phyloP scores from a whole-genome alignment of 2,113 vertebrate species.

The Amblyopsis rosae region DNA sequence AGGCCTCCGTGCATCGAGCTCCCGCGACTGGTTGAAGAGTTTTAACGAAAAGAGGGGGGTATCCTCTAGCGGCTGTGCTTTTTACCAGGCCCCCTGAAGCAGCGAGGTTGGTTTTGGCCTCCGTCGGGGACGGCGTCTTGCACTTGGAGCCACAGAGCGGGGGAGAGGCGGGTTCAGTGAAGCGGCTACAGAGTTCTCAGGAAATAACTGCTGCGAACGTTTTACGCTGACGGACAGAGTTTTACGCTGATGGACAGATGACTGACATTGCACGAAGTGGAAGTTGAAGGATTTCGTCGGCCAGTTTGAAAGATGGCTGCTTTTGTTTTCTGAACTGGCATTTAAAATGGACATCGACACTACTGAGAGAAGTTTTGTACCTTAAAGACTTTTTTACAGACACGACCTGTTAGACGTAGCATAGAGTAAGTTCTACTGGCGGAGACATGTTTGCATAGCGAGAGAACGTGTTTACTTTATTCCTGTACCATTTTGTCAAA shows the following conservation, averaged over 20 bases:
- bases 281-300: constrained; percentile 70
- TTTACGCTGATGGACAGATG: constrained; percentile 69
- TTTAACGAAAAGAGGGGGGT: constrained; percentile 57
- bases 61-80: constrained; percentile 81
- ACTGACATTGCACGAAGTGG: constrained; percentile 39
- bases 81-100: constrained; percentile 73
- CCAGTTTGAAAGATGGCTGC: constrained; percentile 65
- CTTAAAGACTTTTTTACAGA: constrained; percentile 74
- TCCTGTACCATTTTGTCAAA: constrained; percentile 88
- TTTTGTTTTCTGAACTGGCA: constrained; percentile 67
- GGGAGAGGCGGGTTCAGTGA: constrained; percentile 63
- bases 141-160: constrained; percentile 84
- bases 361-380: constrained; percentile 88
- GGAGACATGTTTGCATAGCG: constrained; percentile 83
- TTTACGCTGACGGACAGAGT: constrained; percentile 74
- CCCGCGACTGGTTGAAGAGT: constrained; percentile 53
- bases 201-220: constrained; percentile 84
- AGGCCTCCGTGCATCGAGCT: constrained; percentile 29
- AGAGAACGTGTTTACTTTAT: constrained; percentile 87
- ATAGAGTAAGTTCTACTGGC: constrained; percentile 84
- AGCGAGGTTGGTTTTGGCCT: constrained; percentile 72
- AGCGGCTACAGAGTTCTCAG: constrained; percentile 84
- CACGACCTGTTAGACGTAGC: constrained; percentile 75
- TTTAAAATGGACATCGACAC: constrained; percentile 79
- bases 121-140: constrained; percentile 78